phyloP scores from a whole-genome alignment of 1,140 invertebrate species.

The Chrysoperla carnea region DNA sequence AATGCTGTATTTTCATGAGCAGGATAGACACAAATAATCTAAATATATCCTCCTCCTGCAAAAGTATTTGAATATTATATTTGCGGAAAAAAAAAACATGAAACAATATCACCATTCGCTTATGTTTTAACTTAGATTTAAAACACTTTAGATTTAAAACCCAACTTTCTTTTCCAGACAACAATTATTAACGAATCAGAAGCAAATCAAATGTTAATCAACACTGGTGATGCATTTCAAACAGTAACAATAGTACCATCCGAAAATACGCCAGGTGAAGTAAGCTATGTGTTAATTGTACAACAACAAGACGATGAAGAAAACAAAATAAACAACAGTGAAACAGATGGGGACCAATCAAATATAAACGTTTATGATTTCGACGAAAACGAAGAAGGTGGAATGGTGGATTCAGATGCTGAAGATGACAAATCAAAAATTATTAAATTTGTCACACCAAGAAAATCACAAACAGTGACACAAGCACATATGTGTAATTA shows the following conservation, averaged over 20 bases:
- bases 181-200: constrained; percentile 13
- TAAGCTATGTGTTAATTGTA: constrained; percentile 81
- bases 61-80: too few relatives aligned
- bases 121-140: too few relatives aligned
- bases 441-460: constrained; percentile 37
- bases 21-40: too few relatives aligned
- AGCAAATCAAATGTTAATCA: constrained; percentile 30
- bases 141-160: too few relatives aligned
- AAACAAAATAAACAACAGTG: constrained; percentile 31
- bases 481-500: constrained; percentile 72
- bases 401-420: constrained; percentile 37
- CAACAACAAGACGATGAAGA: constrained; percentile 45
- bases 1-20: too few relatives aligned
- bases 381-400: constrained; percentile 39
- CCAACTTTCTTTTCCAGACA: not conserved
- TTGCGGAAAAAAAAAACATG: too few relatives aligned
- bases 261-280: constrained; percentile 59
- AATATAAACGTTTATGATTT: constrained; percentile 37
- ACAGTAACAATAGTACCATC: constrained; percentile 76
- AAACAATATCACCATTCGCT: too few relatives aligned
- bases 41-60: too few relatives aligned
- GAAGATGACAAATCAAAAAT: constrained; percentile 56
- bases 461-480: constrained; percentile 49
- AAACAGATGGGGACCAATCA: constrained; percentile 35
- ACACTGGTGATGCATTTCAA: constrained; percentile 50